A percentile compares a stretch with the other conserved stretches of the same genome.
Evolutionary conservation across 2,888 invertebrate genomes (phyloP).

Genomic region (Drosophila mettleri): DNA sequence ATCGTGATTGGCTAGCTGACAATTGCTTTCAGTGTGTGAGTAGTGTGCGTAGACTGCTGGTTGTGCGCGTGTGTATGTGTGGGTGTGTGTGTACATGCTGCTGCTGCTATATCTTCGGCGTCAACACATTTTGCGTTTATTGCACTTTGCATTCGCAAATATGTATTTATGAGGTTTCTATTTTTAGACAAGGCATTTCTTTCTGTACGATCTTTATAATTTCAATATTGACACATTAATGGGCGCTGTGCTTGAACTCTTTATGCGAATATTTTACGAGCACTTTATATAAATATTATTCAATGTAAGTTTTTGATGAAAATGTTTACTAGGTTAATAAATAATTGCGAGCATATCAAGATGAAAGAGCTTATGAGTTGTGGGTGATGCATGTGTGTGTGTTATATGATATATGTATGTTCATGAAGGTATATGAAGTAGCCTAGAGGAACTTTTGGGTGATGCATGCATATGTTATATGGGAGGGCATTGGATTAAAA

Average conservation of each 20-base stretch:
- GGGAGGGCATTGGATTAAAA: no score
- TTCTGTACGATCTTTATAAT: conserved; percentile 49
- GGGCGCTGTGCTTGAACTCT: conserved; percentile 53
- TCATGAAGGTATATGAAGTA: no score
- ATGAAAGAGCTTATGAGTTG: no score
- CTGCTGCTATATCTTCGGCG: conserved; percentile 8
- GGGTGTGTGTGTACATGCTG: conserved; percentile 32
- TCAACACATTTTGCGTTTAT: conserved; percentile 64
- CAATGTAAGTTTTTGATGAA: neutral
- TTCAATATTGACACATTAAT: conserved; percentile 72
- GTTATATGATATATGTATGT: no score
- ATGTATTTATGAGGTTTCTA: conserved; percentile 44
- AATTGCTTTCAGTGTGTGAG: conserved; percentile 6
- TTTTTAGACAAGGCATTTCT: conserved; percentile 50
- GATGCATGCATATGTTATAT: no score
- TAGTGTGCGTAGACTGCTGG: neutral
- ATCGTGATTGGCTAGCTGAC: conserved; percentile 40
- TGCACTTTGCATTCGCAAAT: conserved; percentile 56
- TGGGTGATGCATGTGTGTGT: no score
- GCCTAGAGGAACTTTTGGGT: no score
- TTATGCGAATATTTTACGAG: conserved; percentile 33
- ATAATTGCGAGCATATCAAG: neutral
- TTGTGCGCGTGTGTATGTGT: neutral
- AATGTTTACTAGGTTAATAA: neutral
- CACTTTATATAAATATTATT: conserved; percentile 23